These are phyloP conservation scores for Drosophila funebris DNA, from an alignment of 1,140 invertebrate genomes.

Conservation along the genomic window DNA sequence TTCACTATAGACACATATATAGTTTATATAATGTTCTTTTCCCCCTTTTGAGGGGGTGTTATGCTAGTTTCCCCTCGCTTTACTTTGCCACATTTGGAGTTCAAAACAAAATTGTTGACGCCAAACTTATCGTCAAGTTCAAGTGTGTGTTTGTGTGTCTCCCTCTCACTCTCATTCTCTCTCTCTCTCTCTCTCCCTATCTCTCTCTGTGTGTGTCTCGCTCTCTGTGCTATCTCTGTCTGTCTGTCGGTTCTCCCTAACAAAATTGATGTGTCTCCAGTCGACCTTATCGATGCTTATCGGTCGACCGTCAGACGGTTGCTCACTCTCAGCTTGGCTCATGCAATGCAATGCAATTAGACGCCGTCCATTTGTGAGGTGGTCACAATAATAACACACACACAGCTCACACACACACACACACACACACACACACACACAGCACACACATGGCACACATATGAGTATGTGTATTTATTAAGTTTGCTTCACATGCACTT, in stretches of 20 bases:
- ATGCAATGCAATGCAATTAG: slow-evolving; percentile 39
- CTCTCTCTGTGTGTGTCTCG: background rate
- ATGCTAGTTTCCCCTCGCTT: background rate
- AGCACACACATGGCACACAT: background rate
- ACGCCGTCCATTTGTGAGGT: slow-evolving; percentile 38
- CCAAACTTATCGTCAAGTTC: slow-evolving; percentile 46
- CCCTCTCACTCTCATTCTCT: background rate
- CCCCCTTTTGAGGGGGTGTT: background rate
- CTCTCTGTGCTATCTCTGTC: background rate
- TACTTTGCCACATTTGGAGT: background rate
- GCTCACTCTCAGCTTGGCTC: slow-evolving; percentile 21
- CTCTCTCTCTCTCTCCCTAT: background rate
- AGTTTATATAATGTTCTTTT: background rate
- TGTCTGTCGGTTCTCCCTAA: background rate
- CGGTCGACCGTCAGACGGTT: slow-evolving; percentile 32
- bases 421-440: slow-evolving; percentile 7
- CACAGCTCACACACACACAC: background rate
- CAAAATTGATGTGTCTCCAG: slow-evolving; percentile 45
- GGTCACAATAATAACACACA: slow-evolving; percentile 18
- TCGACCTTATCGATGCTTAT: slow-evolving; percentile 56
- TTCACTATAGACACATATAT: background rate
- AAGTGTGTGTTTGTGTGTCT: slow-evolving; percentile 12
- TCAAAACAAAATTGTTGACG: background rate
- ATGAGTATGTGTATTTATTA: slow-evolving; percentile 12
- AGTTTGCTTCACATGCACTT: slow-evolving; percentile 73